Conservation (phyloP, 2,797 vertebrate species). For the Chromis chromis region DNA sequence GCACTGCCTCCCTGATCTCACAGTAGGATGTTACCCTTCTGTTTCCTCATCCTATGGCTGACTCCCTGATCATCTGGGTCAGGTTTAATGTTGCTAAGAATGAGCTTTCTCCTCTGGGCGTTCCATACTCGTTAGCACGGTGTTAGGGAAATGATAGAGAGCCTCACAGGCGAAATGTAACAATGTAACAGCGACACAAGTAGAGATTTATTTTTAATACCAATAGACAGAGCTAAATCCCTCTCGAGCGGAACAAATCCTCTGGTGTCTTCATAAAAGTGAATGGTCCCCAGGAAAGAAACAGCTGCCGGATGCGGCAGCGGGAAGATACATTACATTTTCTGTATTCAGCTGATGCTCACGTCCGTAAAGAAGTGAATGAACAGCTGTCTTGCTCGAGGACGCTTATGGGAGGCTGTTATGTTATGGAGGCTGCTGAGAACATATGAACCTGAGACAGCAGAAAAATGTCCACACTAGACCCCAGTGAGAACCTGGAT, state of each 20-base stretch:
- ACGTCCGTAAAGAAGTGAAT: slow-evolving; percentile 8
- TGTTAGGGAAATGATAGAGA: slow-evolving; percentile 45
- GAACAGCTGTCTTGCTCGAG: slow-evolving; percentile 46
- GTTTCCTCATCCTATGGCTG: slow-evolving; percentile 58
- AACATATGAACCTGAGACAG: slow-evolving; percentile 7
- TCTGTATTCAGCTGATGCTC: slow-evolving; percentile 30
- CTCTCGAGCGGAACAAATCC: slow-evolving; percentile 76
- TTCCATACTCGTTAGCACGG: slow-evolving; percentile 50
- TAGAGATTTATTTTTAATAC: slow-evolving; percentile 83
- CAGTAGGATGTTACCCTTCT: slow-evolving; percentile 24
- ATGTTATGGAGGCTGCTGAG: background rate
- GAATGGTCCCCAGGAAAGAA: slow-evolving; percentile 45
- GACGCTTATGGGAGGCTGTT: slow-evolving; percentile 28
- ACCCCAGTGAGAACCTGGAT: background rate
- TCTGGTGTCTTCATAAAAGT: slow-evolving; percentile 61
- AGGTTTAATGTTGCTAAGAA: slow-evolving; percentile 57
- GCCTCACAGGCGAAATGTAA: slow-evolving; percentile 67
- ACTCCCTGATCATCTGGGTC: slow-evolving; percentile 63
- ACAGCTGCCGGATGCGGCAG: slow-evolving; percentile 44
- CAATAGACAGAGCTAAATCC: slow-evolving; percentile 77
- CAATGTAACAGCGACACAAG: slow-evolving; percentile 68
- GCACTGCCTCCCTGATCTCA: slow-evolving; percentile 16
- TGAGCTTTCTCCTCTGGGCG: slow-evolving; percentile 49
- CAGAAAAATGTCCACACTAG: slow-evolving; percentile 1
- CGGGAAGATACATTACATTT: slow-evolving; percentile 39